Evolutionary conservation across 1,140 invertebrate genomes (phyloP).

Genomic region (Saccostrea cuccullata): DNA sequence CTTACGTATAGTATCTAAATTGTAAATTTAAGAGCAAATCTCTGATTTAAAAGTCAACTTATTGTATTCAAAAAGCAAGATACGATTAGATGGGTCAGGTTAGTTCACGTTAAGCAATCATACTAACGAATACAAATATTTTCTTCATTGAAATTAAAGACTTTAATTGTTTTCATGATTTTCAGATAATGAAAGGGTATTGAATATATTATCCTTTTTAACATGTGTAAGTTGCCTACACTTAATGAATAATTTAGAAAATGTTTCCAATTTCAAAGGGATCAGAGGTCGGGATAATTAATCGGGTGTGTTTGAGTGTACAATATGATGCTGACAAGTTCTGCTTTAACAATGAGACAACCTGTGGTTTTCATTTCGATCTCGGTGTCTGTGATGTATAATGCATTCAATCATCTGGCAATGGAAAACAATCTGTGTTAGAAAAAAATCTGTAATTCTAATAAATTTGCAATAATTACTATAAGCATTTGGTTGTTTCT

Average conservation of each 20-base stretch:
- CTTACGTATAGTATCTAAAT: too few species aligned
- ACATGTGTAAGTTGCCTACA: neutral
- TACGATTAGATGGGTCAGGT: too few species aligned
- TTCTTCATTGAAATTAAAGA: too few species aligned
- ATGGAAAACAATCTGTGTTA: neutral
- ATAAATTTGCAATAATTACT: neutral
- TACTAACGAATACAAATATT: too few species aligned
- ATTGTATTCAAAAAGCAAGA: too few species aligned
- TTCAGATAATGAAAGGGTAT: too few species aligned
- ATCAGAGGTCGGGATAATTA: conserved; percentile 7
- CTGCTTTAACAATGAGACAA: neutral
- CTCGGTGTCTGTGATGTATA: conserved; percentile 5
- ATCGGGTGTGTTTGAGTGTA: neutral
- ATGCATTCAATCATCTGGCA: neutral
- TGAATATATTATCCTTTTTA: too few species aligned
- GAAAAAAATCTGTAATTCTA: conserved; percentile 2
- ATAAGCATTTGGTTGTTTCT: neutral
- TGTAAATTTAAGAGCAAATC: too few species aligned
- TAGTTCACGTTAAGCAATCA: too few species aligned
- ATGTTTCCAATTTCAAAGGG: neutral
- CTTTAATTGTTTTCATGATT: too few species aligned
- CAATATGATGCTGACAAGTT: neutral
- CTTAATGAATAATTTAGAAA: neutral
- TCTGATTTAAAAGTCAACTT: too few species aligned
- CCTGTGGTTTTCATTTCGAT: neutral